Base-by-base conservation (phyloP, 2,888 invertebrate species). In the Anoncus sp. region DNA sequence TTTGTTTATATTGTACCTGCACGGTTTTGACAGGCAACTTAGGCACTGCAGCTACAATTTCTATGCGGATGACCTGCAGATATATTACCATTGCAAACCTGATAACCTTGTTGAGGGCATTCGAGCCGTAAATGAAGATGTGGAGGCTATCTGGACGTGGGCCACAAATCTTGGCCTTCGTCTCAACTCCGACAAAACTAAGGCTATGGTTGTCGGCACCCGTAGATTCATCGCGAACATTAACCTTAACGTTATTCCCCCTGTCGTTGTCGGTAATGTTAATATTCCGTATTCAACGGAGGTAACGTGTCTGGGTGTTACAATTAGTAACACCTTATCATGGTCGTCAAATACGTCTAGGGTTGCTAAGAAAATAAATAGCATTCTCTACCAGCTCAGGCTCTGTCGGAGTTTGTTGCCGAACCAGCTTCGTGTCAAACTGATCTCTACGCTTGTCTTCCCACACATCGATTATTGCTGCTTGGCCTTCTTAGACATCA, bases 1-100 rank as follows among this genome's bases (percentile, higher is more conserved):
- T 0, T 24, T 81, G 0, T 81, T 74, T 40, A 4, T 66, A 3
- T 14, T 78, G 1, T 62, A 45, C n/a, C 63, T 74, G 6, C 43
- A 66, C 27, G 72, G 73, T 24, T 35, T 78, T 9, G 16, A 47
- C n/a, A 5, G n/a, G 7, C 6, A 14, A 4, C 62, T 75, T 3
- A 16, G 14, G 1, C 12, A 72, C 38, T 53, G 57, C 20, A 51
- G 69, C 10, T 57, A 75, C 16, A 43, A 66, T 9, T 31, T 80
- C 0, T 77, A 73, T 16, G 77, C 75, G 2, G 77, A 80, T 55
- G 77, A 77, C n/a, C 49, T 80, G 7, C 71, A 72, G 49, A 77
- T 80, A 12, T 71, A 60, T 20, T 12, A 3, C 14, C 18, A 22
- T 9, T 60, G 60, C 12, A 22, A 20, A n/a, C 60, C 60, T 1